phyloP scores from a whole-genome alignment of 2,888 invertebrate species.

The Therioaphis trifolii region DNA sequence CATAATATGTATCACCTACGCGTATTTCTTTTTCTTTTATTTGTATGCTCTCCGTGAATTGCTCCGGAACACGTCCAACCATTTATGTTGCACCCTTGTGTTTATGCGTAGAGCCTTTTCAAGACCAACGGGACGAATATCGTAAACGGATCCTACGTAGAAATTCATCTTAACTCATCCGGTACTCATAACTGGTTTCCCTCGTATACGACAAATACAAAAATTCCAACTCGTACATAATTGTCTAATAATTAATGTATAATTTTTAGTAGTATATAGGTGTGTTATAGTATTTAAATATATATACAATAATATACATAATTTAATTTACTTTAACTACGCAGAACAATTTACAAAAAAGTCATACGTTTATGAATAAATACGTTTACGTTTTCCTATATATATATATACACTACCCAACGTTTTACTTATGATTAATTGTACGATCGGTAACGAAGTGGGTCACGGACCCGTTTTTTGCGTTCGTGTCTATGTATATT shows the following conservation, averaged over 20 bases:
- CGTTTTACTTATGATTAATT: constrained; percentile 22
- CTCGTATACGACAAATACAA: background rate
- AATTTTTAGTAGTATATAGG: too few relatives aligned
- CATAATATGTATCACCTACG: too few relatives aligned
- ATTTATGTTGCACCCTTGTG: background rate
- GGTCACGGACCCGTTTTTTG: constrained; percentile 40
- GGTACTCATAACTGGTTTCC: constrained; percentile 30
- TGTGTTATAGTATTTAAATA: too few relatives aligned
- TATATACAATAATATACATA: too few relatives aligned
- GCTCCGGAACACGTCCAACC: background rate
- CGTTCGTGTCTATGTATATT: background rate
- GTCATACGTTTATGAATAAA: background rate
- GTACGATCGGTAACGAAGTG: constrained; percentile 26
- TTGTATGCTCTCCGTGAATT: background rate
- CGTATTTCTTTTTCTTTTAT: background rate
- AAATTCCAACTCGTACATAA: background rate
- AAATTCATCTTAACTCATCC: constrained; percentile 34
- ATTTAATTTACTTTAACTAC: background rate
- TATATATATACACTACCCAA: background rate
- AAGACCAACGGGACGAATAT: background rate
- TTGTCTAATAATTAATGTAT: constrained; percentile 15
- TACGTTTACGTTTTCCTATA: background rate
- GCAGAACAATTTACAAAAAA: background rate
- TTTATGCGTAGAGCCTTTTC: background rate
- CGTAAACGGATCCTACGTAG: constrained; percentile 26